phyloP scores from a whole-genome alignment of 2,113 vertebrate genomes.

The Perca fluviatilis region DNA sequence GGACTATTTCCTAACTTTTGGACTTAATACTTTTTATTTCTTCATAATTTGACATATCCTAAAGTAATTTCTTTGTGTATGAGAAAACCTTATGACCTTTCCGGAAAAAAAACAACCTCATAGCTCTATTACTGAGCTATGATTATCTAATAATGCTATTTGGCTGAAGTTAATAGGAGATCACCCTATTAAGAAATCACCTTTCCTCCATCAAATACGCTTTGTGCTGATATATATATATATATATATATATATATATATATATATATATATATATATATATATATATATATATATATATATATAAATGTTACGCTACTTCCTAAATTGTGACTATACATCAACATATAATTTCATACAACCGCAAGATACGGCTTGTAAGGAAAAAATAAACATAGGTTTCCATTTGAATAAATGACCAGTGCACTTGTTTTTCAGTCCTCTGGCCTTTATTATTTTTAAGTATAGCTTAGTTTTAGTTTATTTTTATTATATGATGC shows the following conservation, averaged over 20 bases:
- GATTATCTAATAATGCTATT: background rate
- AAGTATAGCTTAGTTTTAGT: background rate
- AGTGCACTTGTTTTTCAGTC: background rate
- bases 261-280: background rate
- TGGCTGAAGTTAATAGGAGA: background rate
- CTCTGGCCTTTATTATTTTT: conserved; percentile 16
- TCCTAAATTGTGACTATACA: background rate
- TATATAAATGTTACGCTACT: background rate
- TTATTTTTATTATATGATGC: no score
- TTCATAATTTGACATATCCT: conserved; percentile 7
- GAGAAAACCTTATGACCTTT: background rate
- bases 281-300: background rate
- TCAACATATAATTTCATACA: background rate
- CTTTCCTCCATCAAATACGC: background rate
- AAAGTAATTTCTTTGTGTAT: background rate
- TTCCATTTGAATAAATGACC: conserved; percentile 1
- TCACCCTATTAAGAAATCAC: background rate
- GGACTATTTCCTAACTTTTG: conserved; percentile 12
- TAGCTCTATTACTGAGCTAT: background rate
- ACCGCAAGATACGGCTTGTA: conserved; percentile 1
- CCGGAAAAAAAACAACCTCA: background rate
- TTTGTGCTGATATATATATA: background rate
- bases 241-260: background rate
- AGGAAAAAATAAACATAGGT: background rate
- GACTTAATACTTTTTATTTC: conserved; percentile 11